Conservation (phyloP, 2,113 vertebrate species). For the Cricetomys ansorgei region DNA sequence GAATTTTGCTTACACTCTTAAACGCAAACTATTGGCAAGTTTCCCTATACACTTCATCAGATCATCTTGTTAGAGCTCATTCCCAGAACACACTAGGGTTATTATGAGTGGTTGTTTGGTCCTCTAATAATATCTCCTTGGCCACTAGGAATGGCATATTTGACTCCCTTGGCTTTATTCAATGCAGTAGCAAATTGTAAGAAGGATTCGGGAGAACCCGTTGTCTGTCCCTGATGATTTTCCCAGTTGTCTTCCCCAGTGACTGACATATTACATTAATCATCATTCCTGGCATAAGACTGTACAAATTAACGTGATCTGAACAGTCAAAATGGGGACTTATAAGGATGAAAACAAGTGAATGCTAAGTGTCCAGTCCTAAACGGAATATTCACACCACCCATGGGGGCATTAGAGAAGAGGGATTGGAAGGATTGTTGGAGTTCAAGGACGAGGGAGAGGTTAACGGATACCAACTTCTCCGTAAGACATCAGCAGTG, state of each 20-base stretch:
- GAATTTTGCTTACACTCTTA: not conserved
- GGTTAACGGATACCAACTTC: no score
- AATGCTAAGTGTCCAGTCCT: not conserved
- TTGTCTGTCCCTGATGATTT: not conserved
- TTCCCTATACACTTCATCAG: not conserved
- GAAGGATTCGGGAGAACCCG: not conserved
- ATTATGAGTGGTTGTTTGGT: not conserved
- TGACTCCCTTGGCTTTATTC: constrained; percentile 3
- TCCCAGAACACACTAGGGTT: not conserved
- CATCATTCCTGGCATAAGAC: not conserved
- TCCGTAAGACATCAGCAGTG: not conserved
- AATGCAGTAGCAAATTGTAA: not conserved
- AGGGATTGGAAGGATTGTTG: not conserved
- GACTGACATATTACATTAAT: not conserved
- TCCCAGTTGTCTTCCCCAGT: not conserved
- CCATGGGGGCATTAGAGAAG: not conserved
- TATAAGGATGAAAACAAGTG: not conserved
- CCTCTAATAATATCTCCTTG: not conserved
- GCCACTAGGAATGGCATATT: not conserved
- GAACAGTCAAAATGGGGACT: not conserved
- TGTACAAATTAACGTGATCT: not conserved
- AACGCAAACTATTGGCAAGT: not conserved
- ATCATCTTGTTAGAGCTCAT: not conserved
- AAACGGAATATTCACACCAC: not conserved
- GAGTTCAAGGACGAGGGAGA: not conserved